Base-by-base conservation (phyloP, 1,140 invertebrate genomes). In the Daktulosphaira vitifoliae region DNA sequence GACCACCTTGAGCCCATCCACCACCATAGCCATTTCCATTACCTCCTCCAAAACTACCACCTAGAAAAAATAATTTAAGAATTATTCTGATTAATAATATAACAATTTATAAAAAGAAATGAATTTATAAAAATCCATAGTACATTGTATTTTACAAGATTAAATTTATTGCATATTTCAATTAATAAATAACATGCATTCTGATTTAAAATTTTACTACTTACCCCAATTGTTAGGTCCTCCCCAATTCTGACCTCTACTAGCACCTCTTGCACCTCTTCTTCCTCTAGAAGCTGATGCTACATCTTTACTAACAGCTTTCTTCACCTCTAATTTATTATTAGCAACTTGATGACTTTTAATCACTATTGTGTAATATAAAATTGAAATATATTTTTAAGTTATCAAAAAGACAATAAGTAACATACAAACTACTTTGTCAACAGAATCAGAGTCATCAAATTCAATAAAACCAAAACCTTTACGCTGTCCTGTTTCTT, bases 401-500 rank as follows among this genome's bases (percentile, higher is more conserved):
- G n/a, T 15, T 23, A 16, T 25, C 16, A 54, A 22, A 42, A n/a
- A 7, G 18, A 54, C 13, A 59, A 38, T 26, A 68, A 68, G 66
- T 68, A 65, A 82, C 83, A 82, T 77, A 89, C 87, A 81, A 71
- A 91, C 90, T 72, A 94, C 88, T 80, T 96, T 96, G 72, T 96
- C 92, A 67, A 97, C 93, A 15, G 92, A 86, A 78, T 96, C 93
- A 75, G 95, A 96, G 74, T 96, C 93, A 75, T 96, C 90, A 74
- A 94, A 97, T 75, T 94, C 91, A 22, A 97, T 87, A 74, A 96
- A 96, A 9, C 88, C 92, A 77, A 96, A 96, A 8, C 92, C 92
- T 59, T 92, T 79, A 67, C 92, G 92, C 72, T 93, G 93, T 26
- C 90, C 89, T 11, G 89, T 92, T 65, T 88, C 88, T 71, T 90